Evolutionary conservation across 2,888 invertebrate genomes (phyloP).

Genomic region (Lissonota sp.): DNA sequence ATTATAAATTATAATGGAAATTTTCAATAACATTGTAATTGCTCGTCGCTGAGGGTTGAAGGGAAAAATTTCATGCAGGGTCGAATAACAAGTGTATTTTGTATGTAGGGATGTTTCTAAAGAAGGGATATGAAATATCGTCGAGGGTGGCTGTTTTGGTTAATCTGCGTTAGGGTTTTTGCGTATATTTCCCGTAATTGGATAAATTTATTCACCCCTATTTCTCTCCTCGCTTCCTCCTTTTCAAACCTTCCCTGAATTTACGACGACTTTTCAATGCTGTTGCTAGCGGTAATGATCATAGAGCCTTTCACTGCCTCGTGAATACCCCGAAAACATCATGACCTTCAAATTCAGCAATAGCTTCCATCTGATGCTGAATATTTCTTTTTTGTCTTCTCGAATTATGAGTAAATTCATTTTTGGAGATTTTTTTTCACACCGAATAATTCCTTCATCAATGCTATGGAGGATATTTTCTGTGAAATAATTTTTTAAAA

Average conservation of each 20-base stretch:
- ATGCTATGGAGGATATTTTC: too few relatives aligned
- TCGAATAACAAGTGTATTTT: not conserved
- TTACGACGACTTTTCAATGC: not conserved
- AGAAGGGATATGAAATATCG: not conserved
- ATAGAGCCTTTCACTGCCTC: not conserved
- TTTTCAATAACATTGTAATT: too few relatives aligned
- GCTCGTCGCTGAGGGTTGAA: not conserved
- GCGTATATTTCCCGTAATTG: conserved; percentile 47
- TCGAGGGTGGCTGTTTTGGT: conserved; percentile 24
- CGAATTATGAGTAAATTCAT: too few relatives aligned
- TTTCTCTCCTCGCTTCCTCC: not conserved
- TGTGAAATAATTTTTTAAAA: too few relatives aligned
- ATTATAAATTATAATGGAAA: too few relatives aligned
- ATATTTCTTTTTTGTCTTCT: not conserved
- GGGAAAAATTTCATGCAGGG: not conserved
- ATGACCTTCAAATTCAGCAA: not conserved
- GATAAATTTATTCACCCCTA: conserved; percentile 15
- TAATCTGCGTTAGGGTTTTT: conserved; percentile 57
- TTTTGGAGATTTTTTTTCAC: too few relatives aligned
- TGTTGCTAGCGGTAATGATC: not conserved
- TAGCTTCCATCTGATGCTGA: not conserved
- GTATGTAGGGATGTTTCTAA: not conserved
- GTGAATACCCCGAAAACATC: not conserved
- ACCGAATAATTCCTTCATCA: too few relatives aligned
- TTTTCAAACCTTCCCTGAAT: not conserved